phyloP scores from a whole-genome alignment of 2,113 vertebrate genomes.

The Barbus barbus region DNA sequence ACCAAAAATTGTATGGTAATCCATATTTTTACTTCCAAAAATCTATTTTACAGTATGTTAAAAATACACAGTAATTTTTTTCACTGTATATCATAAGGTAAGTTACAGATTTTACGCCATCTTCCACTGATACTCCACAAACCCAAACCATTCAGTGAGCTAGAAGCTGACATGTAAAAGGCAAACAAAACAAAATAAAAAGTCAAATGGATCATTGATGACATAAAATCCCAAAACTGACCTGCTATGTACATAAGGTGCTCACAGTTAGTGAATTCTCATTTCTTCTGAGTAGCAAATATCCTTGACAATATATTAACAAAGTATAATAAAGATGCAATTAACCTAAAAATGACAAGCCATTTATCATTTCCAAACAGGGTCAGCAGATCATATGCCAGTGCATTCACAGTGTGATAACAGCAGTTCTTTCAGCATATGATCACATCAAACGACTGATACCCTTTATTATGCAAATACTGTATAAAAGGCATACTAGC shows the following conservation, averaged over 20 bases:
- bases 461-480: slow-evolving; percentile 1
- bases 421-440: not conserved
- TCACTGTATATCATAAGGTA: too few relatives aligned
- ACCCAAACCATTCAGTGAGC: not conserved
- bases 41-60: too few relatives aligned
- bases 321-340: slow-evolving; percentile 51
- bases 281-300: too few relatives aligned
- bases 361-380: slow-evolving; percentile 56
- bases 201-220: too few relatives aligned
- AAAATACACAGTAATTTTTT: too few relatives aligned
- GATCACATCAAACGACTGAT: not conserved
- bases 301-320: not conserved
- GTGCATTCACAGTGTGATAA: not conserved
- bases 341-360: slow-evolving; percentile 54
- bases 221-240: too few relatives aligned
- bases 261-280: too few relatives aligned
- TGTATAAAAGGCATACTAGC: not conserved
- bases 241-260: too few relatives aligned
- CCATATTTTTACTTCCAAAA: too few relatives aligned
- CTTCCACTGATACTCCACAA: not conserved
- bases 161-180: too few relatives aligned
- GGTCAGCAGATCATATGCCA: not conserved
- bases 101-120: not conserved
- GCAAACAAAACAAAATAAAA: too few relatives aligned
- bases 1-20: too few relatives aligned